phyloP scores from a whole-genome alignment of 2,113 vertebrate species.

The Sinocyclocheilus maitianheensis region DNA sequence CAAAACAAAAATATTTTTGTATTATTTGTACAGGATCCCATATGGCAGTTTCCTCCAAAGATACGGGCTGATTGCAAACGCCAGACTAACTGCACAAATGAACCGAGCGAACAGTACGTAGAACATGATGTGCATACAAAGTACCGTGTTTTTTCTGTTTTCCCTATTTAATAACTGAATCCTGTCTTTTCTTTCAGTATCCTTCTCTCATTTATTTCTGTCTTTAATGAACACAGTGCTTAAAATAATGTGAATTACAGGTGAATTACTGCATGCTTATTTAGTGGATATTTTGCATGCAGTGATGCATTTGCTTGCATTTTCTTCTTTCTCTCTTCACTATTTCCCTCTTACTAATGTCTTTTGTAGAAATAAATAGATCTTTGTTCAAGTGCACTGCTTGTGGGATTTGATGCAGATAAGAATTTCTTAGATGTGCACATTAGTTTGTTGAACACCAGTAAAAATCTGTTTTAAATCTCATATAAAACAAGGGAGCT shows the following conservation, averaged over 20 bases:
- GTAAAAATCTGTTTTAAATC: background rate
- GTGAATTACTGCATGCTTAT: slow-evolving; percentile 68
- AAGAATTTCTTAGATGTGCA: background rate
- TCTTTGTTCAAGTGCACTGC: background rate
- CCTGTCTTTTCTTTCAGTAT: slow-evolving; percentile 45
- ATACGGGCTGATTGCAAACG: slow-evolving; percentile 77
- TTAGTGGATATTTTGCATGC: slow-evolving; percentile 44
- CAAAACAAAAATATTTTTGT: slow-evolving; percentile 13
- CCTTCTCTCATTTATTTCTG: slow-evolving; percentile 34
- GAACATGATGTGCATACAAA: background rate
- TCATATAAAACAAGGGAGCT: background rate
- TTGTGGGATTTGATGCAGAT: background rate
- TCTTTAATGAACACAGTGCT: slow-evolving; percentile 41
- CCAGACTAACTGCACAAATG: slow-evolving; percentile 51
- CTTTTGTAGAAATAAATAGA: background rate
- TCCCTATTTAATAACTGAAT: slow-evolving; percentile 48
- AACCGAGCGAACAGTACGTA: slow-evolving; percentile 67
- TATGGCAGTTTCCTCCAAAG: slow-evolving; percentile 83
- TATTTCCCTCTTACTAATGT: background rate
- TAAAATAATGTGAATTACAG: slow-evolving; percentile 60
- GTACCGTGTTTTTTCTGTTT: slow-evolving; percentile 55
- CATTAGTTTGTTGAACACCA: background rate
- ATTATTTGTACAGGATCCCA: slow-evolving; percentile 78
- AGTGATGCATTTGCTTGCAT: background rate
- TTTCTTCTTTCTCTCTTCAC: background rate